phyloP scores from a whole-genome alignment of 1,140 invertebrate species.

The Drosophila burlai region DNA sequence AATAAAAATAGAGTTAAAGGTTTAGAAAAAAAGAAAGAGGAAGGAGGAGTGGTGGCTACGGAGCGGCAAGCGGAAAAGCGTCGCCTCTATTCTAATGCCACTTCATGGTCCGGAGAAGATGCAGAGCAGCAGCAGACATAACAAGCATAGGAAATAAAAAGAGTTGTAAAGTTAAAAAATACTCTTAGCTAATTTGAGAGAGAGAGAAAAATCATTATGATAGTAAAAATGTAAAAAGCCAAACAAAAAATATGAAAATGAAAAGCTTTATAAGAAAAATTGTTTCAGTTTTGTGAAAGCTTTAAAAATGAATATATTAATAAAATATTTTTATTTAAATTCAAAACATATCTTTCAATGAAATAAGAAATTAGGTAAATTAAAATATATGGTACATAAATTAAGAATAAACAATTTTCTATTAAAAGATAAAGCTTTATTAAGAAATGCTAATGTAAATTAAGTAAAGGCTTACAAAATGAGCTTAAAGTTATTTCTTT shows the following conservation, averaged over 20 bases:
- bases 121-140: constrained; percentile 13
- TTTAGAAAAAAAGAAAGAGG: neutral
- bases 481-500: no score
- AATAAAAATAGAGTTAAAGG: constrained; percentile 6
- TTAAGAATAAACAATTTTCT: no score
- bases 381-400: no score
- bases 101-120: constrained; percentile 61
- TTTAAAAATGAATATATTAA: neutral
- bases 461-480: no score
- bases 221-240: neutral
- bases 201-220: neutral
- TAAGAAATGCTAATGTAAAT: no score
- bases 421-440: no score
- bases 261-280: neutral
- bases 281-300: neutral
- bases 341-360: no score
- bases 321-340: no score
- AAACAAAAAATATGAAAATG: neutral
- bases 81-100: constrained; percentile 76
- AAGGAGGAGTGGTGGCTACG: constrained; percentile 16
- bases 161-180: neutral
- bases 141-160: constrained; percentile 1
- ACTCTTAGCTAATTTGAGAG: neutral
- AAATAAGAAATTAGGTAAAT: no score
- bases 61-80: constrained; percentile 63